Evolutionary conservation across 2,113 vertebrate species (phyloP), one percentile per base, ranked within the genome.

Genomic region (Circaetus cinerascens): DNA sequence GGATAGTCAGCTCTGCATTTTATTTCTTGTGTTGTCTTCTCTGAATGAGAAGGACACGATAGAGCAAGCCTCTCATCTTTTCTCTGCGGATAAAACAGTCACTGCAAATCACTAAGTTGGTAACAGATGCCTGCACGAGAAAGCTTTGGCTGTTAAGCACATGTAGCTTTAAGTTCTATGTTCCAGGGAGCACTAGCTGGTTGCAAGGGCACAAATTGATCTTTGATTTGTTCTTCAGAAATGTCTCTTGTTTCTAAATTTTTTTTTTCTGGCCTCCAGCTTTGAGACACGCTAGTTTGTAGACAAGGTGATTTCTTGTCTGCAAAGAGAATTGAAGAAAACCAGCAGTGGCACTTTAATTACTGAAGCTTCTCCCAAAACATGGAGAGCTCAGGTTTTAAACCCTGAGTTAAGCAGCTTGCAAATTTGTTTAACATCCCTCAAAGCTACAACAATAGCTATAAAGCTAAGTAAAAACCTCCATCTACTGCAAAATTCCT

Each of bases 181-280:
- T 77, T 86, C 43, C 62, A 83, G 57, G 53, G 51, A 64, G 9
- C 10, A 4, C 8, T 20, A 20, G 10, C 9, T 77, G 36, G 7
- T 53, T 69, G 76, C 38, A 67, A 62, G 51, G 22, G 10, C 5
- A 27, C n/a, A 78, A 8, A n/a, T 71, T 81, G 50, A 74, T 55
- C 60, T 91, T 86, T 78, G 62, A 34, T 81, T 95, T 93, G 6
- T 72, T 87, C 12, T 67, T 87, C 20, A 48, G 56, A 36, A 76
- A 26, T 46, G 22, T 55, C 19, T 74, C 19, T 75, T 55, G 3
- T 69, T 84, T 11, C 15, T 51, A 22, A 34, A 2, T 34, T 3
- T 15, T 29, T 43, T 66, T 81, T 51, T 53, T 5, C 41, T 62
- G 29, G 17, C 36, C 19, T 22, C 41, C 20, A 45, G 16, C 41